These are phyloP conservation scores for Ondatra zibethicus DNA, from an alignment of 2,113 vertebrate species.

Conservation along the genomic window DNA sequence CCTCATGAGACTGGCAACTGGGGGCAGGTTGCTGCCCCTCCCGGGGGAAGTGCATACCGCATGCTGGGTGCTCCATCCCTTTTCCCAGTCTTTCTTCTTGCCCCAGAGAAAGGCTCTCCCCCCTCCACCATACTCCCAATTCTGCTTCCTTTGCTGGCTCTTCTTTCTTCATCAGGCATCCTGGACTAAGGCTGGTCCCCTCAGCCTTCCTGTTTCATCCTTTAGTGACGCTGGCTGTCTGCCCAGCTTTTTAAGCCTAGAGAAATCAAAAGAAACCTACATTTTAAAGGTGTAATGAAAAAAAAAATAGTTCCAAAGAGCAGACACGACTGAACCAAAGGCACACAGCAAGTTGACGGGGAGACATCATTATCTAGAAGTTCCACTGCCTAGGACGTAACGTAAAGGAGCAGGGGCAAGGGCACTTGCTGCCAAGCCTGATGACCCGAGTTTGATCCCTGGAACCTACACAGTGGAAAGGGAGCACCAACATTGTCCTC, in stretches of 20 bases:
- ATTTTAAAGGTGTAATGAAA: background rate
- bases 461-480: too few relatives aligned
- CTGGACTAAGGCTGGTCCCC: background rate
- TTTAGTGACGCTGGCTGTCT: background rate
- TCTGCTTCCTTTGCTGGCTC: background rate
- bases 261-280: slow-evolving; percentile 9
- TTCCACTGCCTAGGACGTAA: background rate
- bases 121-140: background rate
- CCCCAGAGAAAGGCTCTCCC: background rate
- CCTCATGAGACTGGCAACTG: background rate
- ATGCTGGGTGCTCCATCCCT: background rate
- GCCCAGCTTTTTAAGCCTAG: background rate
- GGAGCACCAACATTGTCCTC: background rate
- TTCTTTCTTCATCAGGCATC: background rate
- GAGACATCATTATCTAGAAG: background rate
- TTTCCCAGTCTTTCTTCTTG: background rate
- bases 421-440: background rate
- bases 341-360: background rate
- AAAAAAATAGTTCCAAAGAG: background rate
- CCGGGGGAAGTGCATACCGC: background rate
- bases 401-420: background rate
- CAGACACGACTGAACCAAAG: background rate
- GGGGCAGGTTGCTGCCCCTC: background rate
- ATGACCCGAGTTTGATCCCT: background rate
- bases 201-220: background rate